Evolutionary conservation across 1,140 invertebrate species (phyloP), one percentile per base, ranked within the genome.

Genomic region (Oscheius sp.): DNA sequence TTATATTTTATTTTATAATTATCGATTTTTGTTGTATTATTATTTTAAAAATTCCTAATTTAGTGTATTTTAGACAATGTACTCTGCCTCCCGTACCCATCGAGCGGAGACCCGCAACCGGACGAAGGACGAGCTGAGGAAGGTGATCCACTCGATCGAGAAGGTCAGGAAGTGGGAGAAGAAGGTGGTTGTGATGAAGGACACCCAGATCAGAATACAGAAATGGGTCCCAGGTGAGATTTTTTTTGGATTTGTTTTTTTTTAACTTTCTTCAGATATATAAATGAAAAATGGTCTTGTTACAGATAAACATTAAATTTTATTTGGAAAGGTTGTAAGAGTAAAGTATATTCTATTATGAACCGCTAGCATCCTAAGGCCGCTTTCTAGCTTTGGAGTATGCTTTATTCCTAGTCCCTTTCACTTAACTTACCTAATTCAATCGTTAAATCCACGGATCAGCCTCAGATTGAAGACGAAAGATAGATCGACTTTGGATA

Each of bases 141-240:
- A 71, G 49, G 69, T 71, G 18, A 63, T 71, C 42, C 58, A 71
- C 42, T 71, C 69, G 4, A 29, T 71, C 52, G 69, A 71, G 38
- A 62, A 64, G 29, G 69, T 71, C 15, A 31, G 69, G 1, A 63
- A 32, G 35, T 71, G 69, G 69, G 69, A 71, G 29, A 71, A 71
- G 61, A 71, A 71, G 61, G 26, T 71, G 2, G 69, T 71, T 35
- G 38, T 71, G 15, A 71, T 71, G 59, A 71, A 71, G 31, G 69
- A 71, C 35, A 71, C 69, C 38, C 42, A 36, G 13, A 71, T 71
- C 38, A 28, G 62, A 15, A 71, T 71, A 26, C 59, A 71, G 34
- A 71, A 71, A 55, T 71, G 69, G 69, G 69, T 71, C 3, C 69
- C 69, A 32, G 69, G 69, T 71, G 20, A n/a, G 29, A 2, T 29